These are phyloP conservation scores for Ahaetulla prasina DNA, from an alignment of 2,113 vertebrate species.

Conservation along the genomic window DNA sequence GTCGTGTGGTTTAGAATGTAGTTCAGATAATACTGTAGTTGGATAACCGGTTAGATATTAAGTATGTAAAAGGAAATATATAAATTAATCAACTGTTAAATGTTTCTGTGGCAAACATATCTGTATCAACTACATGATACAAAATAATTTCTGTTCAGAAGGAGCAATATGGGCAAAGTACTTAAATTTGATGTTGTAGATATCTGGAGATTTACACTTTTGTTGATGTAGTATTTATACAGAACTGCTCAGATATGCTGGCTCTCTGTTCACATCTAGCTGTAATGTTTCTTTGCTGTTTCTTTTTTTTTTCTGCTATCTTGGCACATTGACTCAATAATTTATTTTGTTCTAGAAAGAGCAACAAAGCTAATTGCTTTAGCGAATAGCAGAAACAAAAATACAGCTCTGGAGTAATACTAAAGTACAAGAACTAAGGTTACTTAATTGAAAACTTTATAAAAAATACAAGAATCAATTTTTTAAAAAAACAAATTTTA, in stretches of 20 bases:
- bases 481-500: background rate
- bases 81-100: background rate
- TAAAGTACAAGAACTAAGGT: background rate
- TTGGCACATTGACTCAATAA: background rate
- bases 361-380: background rate
- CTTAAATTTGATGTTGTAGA: background rate
- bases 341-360: background rate
- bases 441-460: background rate
- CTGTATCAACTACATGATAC: background rate
- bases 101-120: background rate
- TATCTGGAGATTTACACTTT: background rate
- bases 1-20: background rate
- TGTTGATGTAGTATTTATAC: background rate
- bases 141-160: background rate
- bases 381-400: background rate
- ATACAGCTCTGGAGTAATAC: background rate
- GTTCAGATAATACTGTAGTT: background rate
- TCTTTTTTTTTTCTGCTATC: background rate
- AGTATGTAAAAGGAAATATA: background rate
- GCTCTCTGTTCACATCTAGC: background rate
- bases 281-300: background rate
- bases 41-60: background rate
- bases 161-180: background rate
- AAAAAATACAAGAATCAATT: background rate
- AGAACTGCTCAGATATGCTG: background rate